These are phyloP conservation scores for Hafferia zeledoni DNA, from an alignment of 2,797 vertebrate species.

Conservation along the genomic window DNA sequence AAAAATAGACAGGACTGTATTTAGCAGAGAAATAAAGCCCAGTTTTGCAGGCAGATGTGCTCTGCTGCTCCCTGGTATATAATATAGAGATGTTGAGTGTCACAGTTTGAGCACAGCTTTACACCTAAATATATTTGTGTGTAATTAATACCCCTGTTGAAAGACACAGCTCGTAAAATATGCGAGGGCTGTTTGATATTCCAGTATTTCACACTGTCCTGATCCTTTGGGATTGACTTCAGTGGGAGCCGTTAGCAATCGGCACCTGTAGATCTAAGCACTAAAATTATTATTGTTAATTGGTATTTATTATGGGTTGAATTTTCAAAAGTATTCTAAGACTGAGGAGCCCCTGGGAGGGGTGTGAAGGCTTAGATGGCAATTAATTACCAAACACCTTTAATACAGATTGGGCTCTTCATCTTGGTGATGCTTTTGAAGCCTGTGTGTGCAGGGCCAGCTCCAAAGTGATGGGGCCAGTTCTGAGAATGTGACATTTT, in stretches of 20 bases:
- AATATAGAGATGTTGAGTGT: background rate
- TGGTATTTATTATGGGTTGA: background rate
- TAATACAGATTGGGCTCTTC: background rate
- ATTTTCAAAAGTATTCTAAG: slow-evolving; percentile 13
- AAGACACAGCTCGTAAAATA: slow-evolving; percentile 11
- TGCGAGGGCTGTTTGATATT: background rate
- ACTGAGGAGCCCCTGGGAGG: background rate
- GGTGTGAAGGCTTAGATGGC: background rate
- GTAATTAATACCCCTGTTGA: slow-evolving; percentile 42
- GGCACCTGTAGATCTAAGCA: slow-evolving; percentile 50
- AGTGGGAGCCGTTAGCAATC: background rate
- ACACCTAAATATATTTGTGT: background rate
- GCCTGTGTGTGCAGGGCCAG: background rate
- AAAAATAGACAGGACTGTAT: background rate
- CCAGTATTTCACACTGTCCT: background rate
- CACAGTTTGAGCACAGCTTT: background rate
- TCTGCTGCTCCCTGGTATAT: background rate
- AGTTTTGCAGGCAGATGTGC: background rate
- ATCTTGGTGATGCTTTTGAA: background rate
- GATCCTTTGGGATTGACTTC: slow-evolving; percentile 29
- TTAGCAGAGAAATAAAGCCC: background rate
- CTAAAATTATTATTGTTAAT: slow-evolving; percentile 36
- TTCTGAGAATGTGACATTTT: background rate
- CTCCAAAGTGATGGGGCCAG: background rate
- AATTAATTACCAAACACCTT: background rate